phyloP scores from a whole-genome alignment of 1,140 invertebrate genomes.

The Zaprionus nigranus region DNA sequence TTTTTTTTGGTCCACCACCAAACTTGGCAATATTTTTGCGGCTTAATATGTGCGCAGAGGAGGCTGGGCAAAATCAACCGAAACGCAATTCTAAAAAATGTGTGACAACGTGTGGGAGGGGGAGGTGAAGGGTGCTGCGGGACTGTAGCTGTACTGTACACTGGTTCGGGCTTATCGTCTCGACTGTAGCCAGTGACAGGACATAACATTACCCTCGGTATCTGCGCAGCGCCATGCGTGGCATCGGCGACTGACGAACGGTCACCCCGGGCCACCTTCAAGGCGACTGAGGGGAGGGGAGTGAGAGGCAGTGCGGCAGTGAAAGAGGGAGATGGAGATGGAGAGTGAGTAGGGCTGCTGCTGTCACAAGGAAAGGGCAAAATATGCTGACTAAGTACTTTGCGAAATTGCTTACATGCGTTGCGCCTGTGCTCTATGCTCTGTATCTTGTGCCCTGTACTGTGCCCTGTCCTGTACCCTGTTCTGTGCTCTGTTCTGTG shows the following conservation, averaged over 20 bases:
- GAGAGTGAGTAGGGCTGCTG: background rate
- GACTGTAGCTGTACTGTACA: constrained; percentile 32
- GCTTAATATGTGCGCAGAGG: constrained; percentile 73
- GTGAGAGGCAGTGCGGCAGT: constrained; percentile 3
- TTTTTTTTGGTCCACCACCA: constrained; percentile 20
- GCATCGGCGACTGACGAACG: constrained; percentile 56
- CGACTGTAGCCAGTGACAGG: constrained; percentile 77
- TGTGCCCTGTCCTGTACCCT: too few species aligned
- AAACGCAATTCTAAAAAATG: constrained; percentile 56
- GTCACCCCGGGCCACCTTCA: constrained; percentile 60
- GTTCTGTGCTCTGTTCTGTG: constrained; percentile 1
- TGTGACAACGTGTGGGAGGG: constrained; percentile 13
- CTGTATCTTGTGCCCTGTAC: constrained; percentile 4
- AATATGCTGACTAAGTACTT: constrained; percentile 82
- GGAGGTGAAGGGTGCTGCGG: constrained; percentile 19
- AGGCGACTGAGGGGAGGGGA: constrained; percentile 4
- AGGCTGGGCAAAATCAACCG: constrained; percentile 39
- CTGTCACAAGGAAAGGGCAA: constrained; percentile 51
- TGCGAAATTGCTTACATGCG: constrained; percentile 79
- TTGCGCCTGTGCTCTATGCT: constrained; percentile 44
- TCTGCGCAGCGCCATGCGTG: constrained; percentile 73
- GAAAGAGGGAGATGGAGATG: background rate
- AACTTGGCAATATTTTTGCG: constrained; percentile 71
- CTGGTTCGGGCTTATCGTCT: constrained; percentile 45
- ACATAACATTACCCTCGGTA: constrained; percentile 79